These are phyloP conservation scores for Cephalopterus ornatus DNA, from an alignment of 2,113 vertebrate species.

Conservation along the genomic window DNA sequence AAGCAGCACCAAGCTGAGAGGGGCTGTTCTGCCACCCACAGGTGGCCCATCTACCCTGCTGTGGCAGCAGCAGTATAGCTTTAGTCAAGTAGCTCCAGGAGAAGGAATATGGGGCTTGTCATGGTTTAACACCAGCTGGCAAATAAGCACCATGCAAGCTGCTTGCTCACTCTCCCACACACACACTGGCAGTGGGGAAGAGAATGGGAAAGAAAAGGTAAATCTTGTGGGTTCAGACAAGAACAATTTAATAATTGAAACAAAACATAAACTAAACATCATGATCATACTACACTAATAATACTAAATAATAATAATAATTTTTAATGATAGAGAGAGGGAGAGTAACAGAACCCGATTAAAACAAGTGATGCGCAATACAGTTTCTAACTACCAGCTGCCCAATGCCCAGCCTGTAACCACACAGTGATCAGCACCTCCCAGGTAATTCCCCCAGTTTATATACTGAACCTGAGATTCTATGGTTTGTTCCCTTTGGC, in stretches of 20 bases:
- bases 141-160: not conserved
- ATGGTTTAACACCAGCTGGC: not conserved
- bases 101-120: not conserved
- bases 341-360: not conserved
- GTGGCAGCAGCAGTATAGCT: not conserved
- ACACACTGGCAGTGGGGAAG: fast-evolving
- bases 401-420: not conserved
- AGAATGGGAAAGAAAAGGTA: not conserved
- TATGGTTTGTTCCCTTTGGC: no score
- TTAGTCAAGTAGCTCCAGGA: not conserved
- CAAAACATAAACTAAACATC: not conserved
- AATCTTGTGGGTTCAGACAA: not conserved
- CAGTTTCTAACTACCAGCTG: not conserved
- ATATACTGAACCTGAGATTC: not conserved
- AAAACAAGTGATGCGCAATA: not conserved
- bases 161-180: not conserved
- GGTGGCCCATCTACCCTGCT: not conserved
- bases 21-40: not conserved
- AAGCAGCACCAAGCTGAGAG: not conserved
- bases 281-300: not conserved
- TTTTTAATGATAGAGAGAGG: not conserved
- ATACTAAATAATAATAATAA: not conserved
- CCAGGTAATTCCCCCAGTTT: not conserved
- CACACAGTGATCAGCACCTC: not conserved
- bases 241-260: not conserved